Evolutionary conservation across 2,888 invertebrate species (phyloP).

Genomic region (Euphydryas editha): DNA sequence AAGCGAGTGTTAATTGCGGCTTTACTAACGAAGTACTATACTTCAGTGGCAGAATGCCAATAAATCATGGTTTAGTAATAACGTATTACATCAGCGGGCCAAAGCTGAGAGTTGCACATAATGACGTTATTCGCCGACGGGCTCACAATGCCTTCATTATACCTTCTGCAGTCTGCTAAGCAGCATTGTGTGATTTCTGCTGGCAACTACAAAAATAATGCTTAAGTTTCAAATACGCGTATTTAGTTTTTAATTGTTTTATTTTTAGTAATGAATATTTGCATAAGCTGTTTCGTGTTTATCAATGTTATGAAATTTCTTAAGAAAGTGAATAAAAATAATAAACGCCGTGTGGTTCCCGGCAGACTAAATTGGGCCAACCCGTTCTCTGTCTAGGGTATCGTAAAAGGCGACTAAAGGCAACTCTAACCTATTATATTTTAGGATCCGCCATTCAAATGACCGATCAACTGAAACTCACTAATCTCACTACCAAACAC

Average conservation of each 20-base stretch:
- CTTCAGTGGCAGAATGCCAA: constrained; percentile 53
- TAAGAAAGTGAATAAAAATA: background rate
- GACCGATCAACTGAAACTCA: too few relatives aligned
- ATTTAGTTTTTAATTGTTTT: constrained; percentile 17
- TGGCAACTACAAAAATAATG: constrained; percentile 63
- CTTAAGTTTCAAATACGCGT: constrained; percentile 32
- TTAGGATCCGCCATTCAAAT: too few relatives aligned
- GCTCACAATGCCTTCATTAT: constrained; percentile 77
- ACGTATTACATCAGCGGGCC: constrained; percentile 70
- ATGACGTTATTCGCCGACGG: constrained; percentile 66
- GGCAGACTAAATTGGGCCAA: too few relatives aligned
- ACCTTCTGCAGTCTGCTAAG: constrained; percentile 73
- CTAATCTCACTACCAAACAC: too few relatives aligned
- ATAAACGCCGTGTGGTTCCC: too few relatives aligned
- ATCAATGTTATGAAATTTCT: constrained; percentile 12
- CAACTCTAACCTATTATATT: too few relatives aligned
- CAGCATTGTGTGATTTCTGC: constrained; percentile 67
- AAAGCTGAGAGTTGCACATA: constrained; percentile 62
- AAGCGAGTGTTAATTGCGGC: background rate
- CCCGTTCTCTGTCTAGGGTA: too few relatives aligned
- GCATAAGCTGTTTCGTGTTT: background rate
- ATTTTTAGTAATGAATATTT: background rate
- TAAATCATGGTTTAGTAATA: constrained; percentile 62
- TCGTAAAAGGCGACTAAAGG: too few relatives aligned
- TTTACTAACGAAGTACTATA: background rate